phyloP scores from a whole-genome alignment of 2,888 invertebrate species.

The Parnassius mnemosyne region DNA sequence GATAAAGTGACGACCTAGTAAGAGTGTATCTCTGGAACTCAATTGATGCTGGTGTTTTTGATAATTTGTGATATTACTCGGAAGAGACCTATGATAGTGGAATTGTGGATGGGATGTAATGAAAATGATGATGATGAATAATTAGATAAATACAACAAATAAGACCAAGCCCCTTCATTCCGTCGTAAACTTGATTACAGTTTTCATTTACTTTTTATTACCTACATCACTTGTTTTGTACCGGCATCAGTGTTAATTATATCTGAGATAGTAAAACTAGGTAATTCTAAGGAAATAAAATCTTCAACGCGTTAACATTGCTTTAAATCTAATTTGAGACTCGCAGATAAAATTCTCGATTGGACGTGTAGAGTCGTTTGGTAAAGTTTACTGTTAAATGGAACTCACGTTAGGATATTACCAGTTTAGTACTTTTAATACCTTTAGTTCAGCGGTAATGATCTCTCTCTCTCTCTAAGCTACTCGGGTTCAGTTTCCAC shows the following conservation, averaged over 20 bases:
- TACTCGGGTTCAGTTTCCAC: no score
- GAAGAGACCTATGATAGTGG: no score
- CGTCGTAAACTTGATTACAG: slow-evolving; percentile 13
- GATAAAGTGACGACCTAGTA: no score
- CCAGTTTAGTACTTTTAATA: no score
- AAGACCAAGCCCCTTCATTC: slow-evolving; percentile 2
- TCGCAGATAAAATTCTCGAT: slow-evolving; percentile 7
- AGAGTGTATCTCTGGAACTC: no score
- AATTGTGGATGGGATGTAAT: no score
- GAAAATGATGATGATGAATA: no score
- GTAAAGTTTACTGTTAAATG: slow-evolving; percentile 15
- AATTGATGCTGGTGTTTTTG: no score
- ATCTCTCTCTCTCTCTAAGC: no score
- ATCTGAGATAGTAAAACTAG: slow-evolving; percentile 4
- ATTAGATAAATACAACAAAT: background rate
- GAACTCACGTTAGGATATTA: slow-evolving; percentile 10
- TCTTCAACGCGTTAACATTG: slow-evolving; percentile 10
- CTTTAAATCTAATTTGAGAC: slow-evolving; percentile 6
- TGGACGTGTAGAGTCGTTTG: background rate
- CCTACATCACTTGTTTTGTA: slow-evolving; percentile 15
- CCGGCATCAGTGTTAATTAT: slow-evolving; percentile 17
- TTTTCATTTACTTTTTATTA: slow-evolving; percentile 11
- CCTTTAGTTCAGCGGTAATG: no score
- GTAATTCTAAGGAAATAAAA: slow-evolving; percentile 14
- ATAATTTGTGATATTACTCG: no score